Conservation (phyloP, 2,888 invertebrate species). For the Hydroisotoma schaefferi region DNA sequence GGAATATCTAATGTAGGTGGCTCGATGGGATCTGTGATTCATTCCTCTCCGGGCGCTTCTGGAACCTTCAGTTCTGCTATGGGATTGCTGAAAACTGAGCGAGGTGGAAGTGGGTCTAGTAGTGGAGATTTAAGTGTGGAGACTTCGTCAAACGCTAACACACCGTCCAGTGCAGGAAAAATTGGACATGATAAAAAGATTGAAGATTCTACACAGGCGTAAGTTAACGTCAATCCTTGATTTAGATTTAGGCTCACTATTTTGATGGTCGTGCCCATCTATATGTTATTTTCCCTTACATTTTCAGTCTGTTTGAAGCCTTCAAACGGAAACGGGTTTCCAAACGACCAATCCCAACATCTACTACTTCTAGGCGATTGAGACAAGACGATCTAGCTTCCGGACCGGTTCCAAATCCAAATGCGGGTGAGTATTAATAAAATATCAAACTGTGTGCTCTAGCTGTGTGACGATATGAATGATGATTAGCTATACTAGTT, state of each 20-base stretch:
- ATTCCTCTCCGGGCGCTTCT: conserved; percentile 2
- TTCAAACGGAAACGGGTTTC: conserved; percentile 47
- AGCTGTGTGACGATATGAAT: not conserved
- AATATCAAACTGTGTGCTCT: not conserved
- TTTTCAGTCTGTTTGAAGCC: conserved; percentile 30
- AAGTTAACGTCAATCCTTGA: conserved; percentile 3
- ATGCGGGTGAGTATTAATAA: not conserved
- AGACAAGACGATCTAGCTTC: conserved; percentile 39
- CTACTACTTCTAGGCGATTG: conserved; percentile 37
- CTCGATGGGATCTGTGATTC: not conserved
- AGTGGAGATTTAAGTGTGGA: conserved; percentile 6
- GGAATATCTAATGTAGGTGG: not conserved
- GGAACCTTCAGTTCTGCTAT: conserved; percentile 1
- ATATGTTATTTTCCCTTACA: not conserved
- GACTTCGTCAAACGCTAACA: conserved; percentile 13
- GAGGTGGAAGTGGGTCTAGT: not conserved
- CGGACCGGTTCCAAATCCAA: not conserved
- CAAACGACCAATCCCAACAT: conserved; percentile 46
- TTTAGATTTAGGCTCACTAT: not conserved
- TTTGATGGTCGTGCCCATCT: no score
- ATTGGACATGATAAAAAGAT: conserved; percentile 9
- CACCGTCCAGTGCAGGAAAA: conserved; percentile 24
- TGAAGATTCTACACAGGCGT: conserved; percentile 18
- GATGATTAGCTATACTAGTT: conserved; percentile 18
- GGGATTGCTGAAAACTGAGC: not conserved